Evolutionary conservation across 2,113 vertebrate genomes (phyloP).

Genomic region (Barnardius zonarius): DNA sequence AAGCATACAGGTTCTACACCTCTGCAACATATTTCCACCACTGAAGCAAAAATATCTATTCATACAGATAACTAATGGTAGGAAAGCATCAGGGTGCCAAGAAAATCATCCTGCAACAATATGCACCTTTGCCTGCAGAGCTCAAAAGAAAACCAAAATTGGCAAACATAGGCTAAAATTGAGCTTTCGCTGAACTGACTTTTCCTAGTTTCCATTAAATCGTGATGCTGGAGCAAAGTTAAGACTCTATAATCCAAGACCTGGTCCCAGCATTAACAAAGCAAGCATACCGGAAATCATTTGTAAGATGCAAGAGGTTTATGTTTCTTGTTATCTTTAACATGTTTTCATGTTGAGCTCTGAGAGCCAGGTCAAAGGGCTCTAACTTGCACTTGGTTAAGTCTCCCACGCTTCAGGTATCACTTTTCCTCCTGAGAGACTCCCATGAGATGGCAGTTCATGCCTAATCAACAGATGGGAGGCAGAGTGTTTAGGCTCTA

Average conservation of each 20-base stretch:
- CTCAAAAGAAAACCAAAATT: background rate
- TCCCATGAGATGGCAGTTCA: fast-evolving
- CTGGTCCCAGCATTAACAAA: background rate
- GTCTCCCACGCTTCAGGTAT: background rate
- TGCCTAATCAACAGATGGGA: background rate
- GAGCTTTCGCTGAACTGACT: background rate
- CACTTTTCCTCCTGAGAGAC: background rate
- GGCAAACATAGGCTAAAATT: background rate
- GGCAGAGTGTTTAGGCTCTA: fast-evolving
- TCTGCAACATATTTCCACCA: background rate
- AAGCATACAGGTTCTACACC: background rate
- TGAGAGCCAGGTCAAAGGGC: background rate
- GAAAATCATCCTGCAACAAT: background rate
- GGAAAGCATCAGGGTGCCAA: background rate
- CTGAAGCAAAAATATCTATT: background rate
- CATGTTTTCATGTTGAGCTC: background rate
- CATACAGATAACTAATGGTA: background rate
- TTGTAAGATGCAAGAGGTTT: background rate
- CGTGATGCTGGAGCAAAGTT: background rate
- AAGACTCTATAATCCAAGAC: background rate
- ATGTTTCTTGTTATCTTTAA: background rate
- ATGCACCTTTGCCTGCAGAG: background rate
- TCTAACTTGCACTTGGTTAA: background rate
- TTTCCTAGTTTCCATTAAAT: background rate
- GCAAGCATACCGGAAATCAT: background rate